Percentiles rank a stretch among this genome's conserved stretches.
phyloP scores from a whole-genome alignment of 1,140 invertebrate genomes.

The Ctenoplectra terminalis region DNA sequence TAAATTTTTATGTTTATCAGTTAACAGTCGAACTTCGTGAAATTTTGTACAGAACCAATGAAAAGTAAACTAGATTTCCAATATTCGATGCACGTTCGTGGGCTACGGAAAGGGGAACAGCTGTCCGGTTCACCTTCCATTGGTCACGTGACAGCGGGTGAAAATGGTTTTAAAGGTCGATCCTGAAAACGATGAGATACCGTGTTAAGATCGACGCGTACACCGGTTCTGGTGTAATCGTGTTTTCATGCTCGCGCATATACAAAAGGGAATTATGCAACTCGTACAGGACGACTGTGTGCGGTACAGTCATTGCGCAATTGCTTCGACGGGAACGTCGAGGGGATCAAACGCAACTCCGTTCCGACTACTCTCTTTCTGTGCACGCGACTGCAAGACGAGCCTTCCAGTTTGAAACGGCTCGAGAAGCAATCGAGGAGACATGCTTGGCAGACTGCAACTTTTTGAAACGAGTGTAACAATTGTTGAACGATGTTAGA shows the following conservation, averaged over 20 bases:
- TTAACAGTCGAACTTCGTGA: no score
- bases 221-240: slow-evolving; percentile 55
- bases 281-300: slow-evolving; percentile 27
- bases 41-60: no score
- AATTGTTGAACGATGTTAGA: neutral
- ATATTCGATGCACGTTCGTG: no score
- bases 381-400: slow-evolving; percentile 3
- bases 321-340: slow-evolving; percentile 48
- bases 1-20: no score
- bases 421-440: slow-evolving; percentile 9
- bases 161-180: slow-evolving; percentile 55
- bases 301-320: slow-evolving; percentile 55
- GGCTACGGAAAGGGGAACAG: neutral
- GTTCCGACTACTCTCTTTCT: slow-evolving; percentile 17
- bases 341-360: slow-evolving; percentile 45
- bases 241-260: slow-evolving; percentile 57
- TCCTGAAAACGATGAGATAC: slow-evolving; percentile 33
- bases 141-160: slow-evolving; percentile 16
- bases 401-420: neutral
- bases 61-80: no score
- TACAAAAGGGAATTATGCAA: slow-evolving; percentile 67
- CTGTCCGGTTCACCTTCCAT: neutral
- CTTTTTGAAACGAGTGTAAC: slow-evolving; percentile 1
- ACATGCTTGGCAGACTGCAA: slow-evolving; percentile 7
- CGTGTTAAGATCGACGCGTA: slow-evolving; percentile 57